Percentiles rank a stretch among this genome's conserved stretches.
Evolutionary conservation across 1,140 invertebrate species (phyloP).

Genomic region (Lycorma delicatula): DNA sequence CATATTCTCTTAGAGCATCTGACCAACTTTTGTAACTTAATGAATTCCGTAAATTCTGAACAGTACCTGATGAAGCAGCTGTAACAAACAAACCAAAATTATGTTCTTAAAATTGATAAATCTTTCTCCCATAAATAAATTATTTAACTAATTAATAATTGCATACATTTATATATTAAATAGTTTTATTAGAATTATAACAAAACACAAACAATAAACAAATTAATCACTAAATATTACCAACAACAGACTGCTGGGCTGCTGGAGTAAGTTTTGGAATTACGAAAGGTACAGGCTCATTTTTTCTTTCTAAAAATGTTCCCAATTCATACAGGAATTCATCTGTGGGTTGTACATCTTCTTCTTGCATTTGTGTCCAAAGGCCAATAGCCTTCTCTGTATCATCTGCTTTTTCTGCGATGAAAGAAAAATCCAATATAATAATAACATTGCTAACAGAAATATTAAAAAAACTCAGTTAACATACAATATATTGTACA

Average conservation of each 20-base stretch:
- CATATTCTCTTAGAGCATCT: no score
- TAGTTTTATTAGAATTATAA: not conserved
- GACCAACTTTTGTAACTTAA: no score
- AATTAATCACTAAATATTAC: not conserved
- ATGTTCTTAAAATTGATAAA: not conserved
- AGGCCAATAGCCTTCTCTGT: conserved; percentile 61
- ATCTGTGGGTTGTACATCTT: conserved; percentile 57
- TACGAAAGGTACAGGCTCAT: conserved; percentile 54
- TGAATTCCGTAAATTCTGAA: no score
- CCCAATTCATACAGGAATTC: conserved; percentile 56
- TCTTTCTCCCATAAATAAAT: not conserved
- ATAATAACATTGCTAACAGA: no score
- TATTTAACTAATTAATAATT: conserved; percentile 9
- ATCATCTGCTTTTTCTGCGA: conserved; percentile 41
- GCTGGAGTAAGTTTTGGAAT: conserved; percentile 14
- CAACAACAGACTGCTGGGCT: not conserved
- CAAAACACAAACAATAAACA: not conserved
- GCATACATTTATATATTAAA: not conserved
- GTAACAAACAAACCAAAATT: no score
- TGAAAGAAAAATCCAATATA: no score
- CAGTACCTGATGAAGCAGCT: no score
- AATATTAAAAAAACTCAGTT: no score
- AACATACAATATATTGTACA: no score
- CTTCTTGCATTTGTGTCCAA: conserved; percentile 75
- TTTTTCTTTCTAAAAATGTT: conserved; percentile 52